phyloP scores from a whole-genome alignment of 2,888 invertebrate species.

The Argyresthia albistria region DNA sequence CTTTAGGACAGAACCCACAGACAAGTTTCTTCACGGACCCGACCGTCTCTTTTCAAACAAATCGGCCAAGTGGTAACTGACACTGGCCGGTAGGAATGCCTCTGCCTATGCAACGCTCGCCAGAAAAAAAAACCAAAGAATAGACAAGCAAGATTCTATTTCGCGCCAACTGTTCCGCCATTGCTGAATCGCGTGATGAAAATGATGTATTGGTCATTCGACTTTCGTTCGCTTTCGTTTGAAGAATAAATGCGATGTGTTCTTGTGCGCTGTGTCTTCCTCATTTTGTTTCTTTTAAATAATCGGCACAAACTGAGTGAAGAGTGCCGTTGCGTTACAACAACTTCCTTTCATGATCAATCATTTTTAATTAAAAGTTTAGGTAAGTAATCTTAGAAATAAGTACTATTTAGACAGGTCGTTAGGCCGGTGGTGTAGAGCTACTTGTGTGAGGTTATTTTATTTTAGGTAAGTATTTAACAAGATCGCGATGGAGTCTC shows the following conservation, averaged over 20 bases:
- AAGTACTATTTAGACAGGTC: no score
- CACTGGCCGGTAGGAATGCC: slow-evolving; percentile 56
- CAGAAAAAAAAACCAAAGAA: slow-evolving; percentile 35
- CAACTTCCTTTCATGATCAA: not conserved
- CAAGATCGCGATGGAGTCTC: no score
- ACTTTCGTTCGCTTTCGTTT: slow-evolving; percentile 65
- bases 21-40: not conserved
- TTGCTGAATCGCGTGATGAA: slow-evolving; percentile 61
- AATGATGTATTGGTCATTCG: slow-evolving; percentile 59
- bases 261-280: slow-evolving; percentile 4
- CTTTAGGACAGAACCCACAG: no score
- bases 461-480: no score
- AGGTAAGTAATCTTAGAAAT: not conserved
- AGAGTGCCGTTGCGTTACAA: not conserved
- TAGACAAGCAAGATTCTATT: slow-evolving; percentile 61
- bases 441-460: no score
- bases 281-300: not conserved
- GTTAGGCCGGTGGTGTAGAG: no score
- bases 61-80: slow-evolving; percentile 32
- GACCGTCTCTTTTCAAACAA: slow-evolving; percentile 14
- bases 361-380: not conserved
- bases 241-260: slow-evolving; percentile 13
- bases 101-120: slow-evolving; percentile 31
- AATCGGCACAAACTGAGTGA: not conserved
- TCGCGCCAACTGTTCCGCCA: slow-evolving; percentile 64